These are phyloP conservation scores for Folsomia candida DNA, from an alignment of 2,888 invertebrate species.

Conservation along the genomic window DNA sequence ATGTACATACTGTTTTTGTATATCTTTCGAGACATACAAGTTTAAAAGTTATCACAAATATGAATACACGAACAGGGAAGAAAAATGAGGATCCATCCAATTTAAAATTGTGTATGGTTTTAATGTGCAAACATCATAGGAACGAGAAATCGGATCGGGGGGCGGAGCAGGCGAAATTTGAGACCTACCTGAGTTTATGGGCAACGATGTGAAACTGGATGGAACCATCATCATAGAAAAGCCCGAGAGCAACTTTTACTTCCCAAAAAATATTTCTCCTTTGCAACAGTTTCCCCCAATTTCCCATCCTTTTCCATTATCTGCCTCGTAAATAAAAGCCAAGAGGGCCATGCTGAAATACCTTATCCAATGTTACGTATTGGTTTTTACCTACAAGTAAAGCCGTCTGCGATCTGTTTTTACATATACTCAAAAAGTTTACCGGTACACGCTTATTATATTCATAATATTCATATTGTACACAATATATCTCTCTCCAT, in stretches of 20 bases:
- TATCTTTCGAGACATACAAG: no score
- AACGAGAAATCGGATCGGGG: conserved; percentile 43
- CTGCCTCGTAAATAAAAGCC: no score
- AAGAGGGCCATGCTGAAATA: no score
- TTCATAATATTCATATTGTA: no score
- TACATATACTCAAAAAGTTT: no score
- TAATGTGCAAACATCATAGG: conserved; percentile 20
- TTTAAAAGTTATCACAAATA: conserved; percentile 15
- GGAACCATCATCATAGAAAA: conserved; percentile 25
- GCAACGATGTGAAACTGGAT: conserved; percentile 43
- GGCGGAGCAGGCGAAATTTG: conserved; percentile 43
- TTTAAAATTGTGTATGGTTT: conserved; percentile 20
- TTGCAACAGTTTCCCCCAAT: not conserved
- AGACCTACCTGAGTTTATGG: conserved; percentile 38
- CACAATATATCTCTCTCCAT: no score
- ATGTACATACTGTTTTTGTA: no score
- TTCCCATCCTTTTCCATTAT: no score
- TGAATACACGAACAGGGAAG: conserved; percentile 5
- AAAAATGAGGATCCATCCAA: conserved; percentile 14
- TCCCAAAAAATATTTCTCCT: not conserved
- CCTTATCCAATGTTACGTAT: no score
- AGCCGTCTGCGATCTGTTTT: no score
- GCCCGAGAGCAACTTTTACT: not conserved
- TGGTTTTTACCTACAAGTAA: no score
- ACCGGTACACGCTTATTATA: no score